Evolutionary conservation across 1,140 invertebrate genomes (phyloP).

Genomic region (Capitella teleta): DNA sequence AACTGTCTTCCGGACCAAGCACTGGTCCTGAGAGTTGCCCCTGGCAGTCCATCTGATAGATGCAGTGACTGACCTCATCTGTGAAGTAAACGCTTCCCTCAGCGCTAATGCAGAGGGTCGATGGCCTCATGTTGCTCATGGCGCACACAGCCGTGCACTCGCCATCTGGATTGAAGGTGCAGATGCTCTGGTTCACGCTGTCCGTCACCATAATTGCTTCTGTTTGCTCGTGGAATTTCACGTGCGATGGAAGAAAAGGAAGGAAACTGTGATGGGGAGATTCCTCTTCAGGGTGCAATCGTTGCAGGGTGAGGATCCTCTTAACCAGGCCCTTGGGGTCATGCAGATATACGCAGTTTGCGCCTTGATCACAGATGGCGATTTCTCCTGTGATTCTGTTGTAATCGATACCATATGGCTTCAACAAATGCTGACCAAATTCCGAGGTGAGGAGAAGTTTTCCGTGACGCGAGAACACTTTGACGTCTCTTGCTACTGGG

Average conservation of each 20-base stretch:
- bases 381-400: neutral
- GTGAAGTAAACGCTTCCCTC: too few species aligned
- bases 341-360: neutral
- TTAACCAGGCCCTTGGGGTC: neutral
- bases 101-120: too few species aligned
- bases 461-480: conserved; percentile 1
- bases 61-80: too few species aligned
- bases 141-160: too few species aligned
- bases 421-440: neutral
- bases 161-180: too few species aligned
- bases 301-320: neutral
- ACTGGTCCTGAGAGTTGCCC: neutral
- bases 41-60: neutral
- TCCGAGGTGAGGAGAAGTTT: neutral
- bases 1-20: neutral
- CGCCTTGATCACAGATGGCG: neutral
- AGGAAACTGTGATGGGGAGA: neutral
- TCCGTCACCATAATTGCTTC: neutral
- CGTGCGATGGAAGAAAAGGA: too few species aligned
- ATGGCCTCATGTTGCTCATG: too few species aligned
- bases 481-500: neutral
- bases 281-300: neutral
- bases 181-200: neutral
- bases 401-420: neutral
- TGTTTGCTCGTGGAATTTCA: too few species aligned